Evolutionary conservation across 2,797 vertebrate genomes (phyloP).

Genomic region (Loriculus beryllinus): DNA sequence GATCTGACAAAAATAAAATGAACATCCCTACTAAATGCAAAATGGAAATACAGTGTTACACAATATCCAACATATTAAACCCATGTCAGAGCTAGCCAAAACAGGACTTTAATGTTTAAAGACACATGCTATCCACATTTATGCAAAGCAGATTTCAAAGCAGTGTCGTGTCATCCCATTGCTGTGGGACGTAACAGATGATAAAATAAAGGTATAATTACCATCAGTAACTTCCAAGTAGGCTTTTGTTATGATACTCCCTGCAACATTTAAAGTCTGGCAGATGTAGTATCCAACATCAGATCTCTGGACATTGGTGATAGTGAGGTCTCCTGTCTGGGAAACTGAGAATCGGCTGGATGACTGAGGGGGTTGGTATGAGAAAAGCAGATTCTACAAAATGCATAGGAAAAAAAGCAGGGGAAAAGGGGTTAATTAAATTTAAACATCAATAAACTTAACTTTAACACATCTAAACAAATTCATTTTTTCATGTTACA

Average conservation of each 20-base stretch:
- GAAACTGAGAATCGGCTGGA: constrained; percentile 95
- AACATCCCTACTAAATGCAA: not conserved
- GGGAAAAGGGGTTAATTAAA: not conserved
- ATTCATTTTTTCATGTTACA: not conserved
- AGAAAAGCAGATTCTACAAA: constrained; percentile 93
- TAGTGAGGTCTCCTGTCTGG: constrained; percentile 94
- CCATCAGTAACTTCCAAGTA: constrained; percentile 97
- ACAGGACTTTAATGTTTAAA: not conserved
- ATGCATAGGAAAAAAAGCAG: not conserved
- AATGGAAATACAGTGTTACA: not conserved
- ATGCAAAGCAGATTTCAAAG: not conserved
- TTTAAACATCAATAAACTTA: not conserved
- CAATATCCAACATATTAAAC: not conserved
- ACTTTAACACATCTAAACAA: not conserved
- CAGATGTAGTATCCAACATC: constrained; percentile 97
- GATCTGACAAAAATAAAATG: not conserved
- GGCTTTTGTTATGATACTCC: constrained; percentile 98
- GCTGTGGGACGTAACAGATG: not conserved
- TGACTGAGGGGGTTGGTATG: constrained; percentile 93
- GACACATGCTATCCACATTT: not conserved
- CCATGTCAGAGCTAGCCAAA: not conserved
- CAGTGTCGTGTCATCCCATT: not conserved
- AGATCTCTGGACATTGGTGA: constrained; percentile 90
- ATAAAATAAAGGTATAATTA: constrained; percentile 71
- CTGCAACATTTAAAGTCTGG: constrained; percentile 97